These are phyloP conservation scores for Thera obeliscata DNA, from an alignment of 2,888 invertebrate species.

Conservation along the genomic window DNA sequence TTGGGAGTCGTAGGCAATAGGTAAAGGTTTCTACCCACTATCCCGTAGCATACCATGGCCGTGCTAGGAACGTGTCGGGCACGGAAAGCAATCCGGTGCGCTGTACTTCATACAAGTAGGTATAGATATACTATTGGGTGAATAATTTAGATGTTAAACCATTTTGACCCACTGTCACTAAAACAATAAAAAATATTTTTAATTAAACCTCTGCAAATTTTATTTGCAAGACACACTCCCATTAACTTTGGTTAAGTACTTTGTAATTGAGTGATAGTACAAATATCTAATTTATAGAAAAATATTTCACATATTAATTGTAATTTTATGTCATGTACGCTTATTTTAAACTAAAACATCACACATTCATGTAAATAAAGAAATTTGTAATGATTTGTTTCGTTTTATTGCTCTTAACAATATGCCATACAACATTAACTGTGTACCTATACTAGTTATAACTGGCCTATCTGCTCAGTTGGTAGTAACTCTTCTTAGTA, in stretches of 20 bases:
- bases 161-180: constrained; percentile 78
- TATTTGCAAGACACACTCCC: constrained; percentile 82
- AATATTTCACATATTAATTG: constrained; percentile 81
- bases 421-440: too few relatives aligned
- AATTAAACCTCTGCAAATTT: constrained; percentile 74
- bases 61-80: too few relatives aligned
- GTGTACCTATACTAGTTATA: too few relatives aligned
- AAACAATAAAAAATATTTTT: constrained; percentile 61
- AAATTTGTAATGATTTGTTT: constrained; percentile 72
- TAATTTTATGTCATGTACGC: constrained; percentile 84
- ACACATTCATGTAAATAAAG: too few relatives aligned
- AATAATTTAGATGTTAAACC: constrained; percentile 46
- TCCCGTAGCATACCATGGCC: too few relatives aligned
- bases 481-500: too few relatives aligned
- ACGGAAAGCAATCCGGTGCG: too few relatives aligned
- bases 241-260: constrained; percentile 78
- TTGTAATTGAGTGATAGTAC: constrained; percentile 83
- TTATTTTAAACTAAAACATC: constrained; percentile 84
- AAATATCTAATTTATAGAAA: constrained; percentile 83
- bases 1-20: too few relatives aligned
- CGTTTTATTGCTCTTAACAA: constrained; percentile 22
- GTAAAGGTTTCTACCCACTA: too few relatives aligned
- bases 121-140: constrained; percentile 63
- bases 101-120: constrained; percentile 59
- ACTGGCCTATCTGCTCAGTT: too few relatives aligned